phyloP scores from a whole-genome alignment of 2,888 invertebrate genomes.

The Megalurothrips usitatus region DNA sequence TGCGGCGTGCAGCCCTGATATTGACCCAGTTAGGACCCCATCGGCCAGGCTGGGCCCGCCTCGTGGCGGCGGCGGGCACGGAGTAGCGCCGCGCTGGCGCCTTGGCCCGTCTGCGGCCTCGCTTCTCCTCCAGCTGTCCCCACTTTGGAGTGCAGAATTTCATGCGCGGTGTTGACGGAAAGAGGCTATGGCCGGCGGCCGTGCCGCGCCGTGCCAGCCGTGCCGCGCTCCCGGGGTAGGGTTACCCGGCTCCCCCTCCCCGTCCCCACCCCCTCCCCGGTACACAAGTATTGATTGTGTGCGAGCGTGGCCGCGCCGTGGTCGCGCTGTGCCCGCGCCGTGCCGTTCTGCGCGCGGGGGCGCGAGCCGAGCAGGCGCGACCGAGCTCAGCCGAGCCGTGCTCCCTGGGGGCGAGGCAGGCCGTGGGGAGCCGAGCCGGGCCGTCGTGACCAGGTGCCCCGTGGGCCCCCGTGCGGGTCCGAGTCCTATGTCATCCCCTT shows the following conservation, averaged over 20 bases:
- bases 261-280: not conserved
- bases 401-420: not conserved
- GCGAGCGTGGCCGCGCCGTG: not conserved
- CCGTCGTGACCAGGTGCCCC: constrained; percentile 16
- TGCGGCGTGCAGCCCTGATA: not conserved
- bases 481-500: too few species aligned
- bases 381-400: not conserved
- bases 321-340: not conserved
- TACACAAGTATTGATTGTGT: constrained; percentile 25
- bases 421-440: not conserved
- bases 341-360: not conserved
- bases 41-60: too few species aligned
- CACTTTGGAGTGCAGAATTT: not conserved
- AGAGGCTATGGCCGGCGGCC: not conserved
- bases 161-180: not conserved
- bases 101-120: too few species aligned
- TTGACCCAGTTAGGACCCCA: constrained; percentile 8
- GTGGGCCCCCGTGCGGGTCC: not conserved
- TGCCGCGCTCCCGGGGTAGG: not conserved
- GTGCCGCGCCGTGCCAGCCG: not conserved
- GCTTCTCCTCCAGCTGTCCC: not conserved
- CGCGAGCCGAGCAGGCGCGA: not conserved
- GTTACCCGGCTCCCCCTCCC: not conserved
- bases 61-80: too few species aligned
- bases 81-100: too few species aligned